These are phyloP conservation scores for Napeogenes inachia DNA, from an alignment of 2,888 invertebrate genomes.

Conservation along the genomic window DNA sequence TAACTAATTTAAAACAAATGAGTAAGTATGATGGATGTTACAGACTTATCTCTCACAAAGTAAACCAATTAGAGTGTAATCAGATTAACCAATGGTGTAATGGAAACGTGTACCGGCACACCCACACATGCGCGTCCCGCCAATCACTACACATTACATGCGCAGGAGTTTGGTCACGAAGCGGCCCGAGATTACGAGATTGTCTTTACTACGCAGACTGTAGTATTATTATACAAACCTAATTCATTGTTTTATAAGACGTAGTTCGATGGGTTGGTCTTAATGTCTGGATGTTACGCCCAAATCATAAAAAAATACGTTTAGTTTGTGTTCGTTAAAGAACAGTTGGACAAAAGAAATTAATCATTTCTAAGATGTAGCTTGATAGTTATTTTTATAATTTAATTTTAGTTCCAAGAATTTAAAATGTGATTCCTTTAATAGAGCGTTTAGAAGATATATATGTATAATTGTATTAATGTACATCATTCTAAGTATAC, in stretches of 20 bases:
- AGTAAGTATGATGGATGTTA: conserved; percentile 3
- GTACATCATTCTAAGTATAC: no score
- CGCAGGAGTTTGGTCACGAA: conserved; percentile 64
- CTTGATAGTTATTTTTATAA: no score
- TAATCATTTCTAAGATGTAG: no score
- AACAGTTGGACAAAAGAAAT: neutral
- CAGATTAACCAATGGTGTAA: conserved; percentile 33
- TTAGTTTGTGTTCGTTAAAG: neutral
- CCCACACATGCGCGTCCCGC: conserved; percentile 43
- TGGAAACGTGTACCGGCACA: conserved; percentile 44
- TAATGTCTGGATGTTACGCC: conserved; percentile 1
- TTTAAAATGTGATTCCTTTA: no score
- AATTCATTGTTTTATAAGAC: conserved; percentile 4
- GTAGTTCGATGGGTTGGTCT: conserved; percentile 1
- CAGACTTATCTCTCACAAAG: conserved; percentile 19
- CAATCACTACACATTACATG: conserved; percentile 46
- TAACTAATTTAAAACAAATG: neutral
- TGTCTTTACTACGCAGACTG: conserved; percentile 57
- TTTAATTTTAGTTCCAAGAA: no score
- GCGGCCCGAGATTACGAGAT: conserved; percentile 64
- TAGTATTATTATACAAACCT: conserved; percentile 4
- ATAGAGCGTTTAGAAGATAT: no score
- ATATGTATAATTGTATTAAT: no score
- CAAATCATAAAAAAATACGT: neutral
- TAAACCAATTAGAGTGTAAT: conserved; percentile 14